Evolutionary conservation across 2,113 vertebrate species (phyloP), one percentile per base, ranked within the genome.

Genomic region (Bos javanicus): DNA sequence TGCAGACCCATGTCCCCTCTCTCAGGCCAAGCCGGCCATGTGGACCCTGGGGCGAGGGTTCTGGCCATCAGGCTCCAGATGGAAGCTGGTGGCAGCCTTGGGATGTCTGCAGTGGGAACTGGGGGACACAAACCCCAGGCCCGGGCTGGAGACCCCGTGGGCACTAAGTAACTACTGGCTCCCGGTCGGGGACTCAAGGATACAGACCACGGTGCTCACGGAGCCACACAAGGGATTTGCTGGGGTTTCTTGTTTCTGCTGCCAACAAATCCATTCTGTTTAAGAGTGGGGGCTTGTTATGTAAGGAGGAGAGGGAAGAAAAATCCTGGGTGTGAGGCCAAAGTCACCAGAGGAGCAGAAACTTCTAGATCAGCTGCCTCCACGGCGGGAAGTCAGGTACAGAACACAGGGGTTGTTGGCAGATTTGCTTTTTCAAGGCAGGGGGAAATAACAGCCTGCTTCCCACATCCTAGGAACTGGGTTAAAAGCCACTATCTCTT

Each of bases 301-400:
- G 8, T 93, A 96, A 98, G 82, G 39, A 59, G 46, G n/a, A 39
- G 52, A 52, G 11, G 36, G 90, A 50, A 82, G 90, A 28, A 76
- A 59, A 39, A 54, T 21, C 39, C 71, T 19, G 74, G 19, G 6
- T 8, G 2, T 4, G 56, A 71, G 30, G 64, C 92, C 54, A 39
- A 57, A 91, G 95, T 91, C 90, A 87, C 81, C 87, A 90, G 62
- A 71, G 19, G 11, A 16, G 90, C 84, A 90, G 96, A 80, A 90
- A 62, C 59, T 60, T 88, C 78, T 43, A 46, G 90, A 71, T 16
- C 87, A 91, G 95, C 91, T 21, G 94, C n/a, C 5, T 57, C 64
- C 62, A 26, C 60, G 0, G 62, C 2, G 0, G 97, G 96, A 88
- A 87, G 64, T 50, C 91, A 94, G 97, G 94, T 81, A 90, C 96